Conservation (phyloP, 2,888 invertebrate species). For the Lacanobia oleracea region DNA sequence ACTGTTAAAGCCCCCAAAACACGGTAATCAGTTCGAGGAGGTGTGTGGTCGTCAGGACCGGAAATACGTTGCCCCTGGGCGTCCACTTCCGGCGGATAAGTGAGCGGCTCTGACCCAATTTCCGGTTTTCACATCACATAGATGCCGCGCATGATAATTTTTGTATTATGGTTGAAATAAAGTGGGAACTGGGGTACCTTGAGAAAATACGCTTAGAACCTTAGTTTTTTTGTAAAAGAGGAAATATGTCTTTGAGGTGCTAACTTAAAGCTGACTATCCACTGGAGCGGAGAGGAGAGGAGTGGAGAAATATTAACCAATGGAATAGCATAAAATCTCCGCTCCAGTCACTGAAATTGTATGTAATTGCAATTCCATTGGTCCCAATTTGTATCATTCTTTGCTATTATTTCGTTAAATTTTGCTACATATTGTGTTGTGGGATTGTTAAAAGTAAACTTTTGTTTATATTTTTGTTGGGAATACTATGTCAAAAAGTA, state of each 20-base stretch:
- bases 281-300: too few species aligned
- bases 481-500: too few species aligned
- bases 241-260: not conserved
- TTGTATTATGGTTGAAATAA: constrained; percentile 60
- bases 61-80: constrained; percentile 86
- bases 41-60: constrained; percentile 84
- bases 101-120: constrained; percentile 86
- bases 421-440: too few species aligned
- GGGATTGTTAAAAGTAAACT: too few species aligned
- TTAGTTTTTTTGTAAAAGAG: not conserved
- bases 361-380: too few species aligned
- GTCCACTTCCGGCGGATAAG: constrained; percentile 85
- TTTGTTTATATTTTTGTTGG: too few species aligned
- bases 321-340: too few species aligned
- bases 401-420: too few species aligned
- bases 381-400: too few species aligned
- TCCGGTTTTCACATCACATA: constrained; percentile 87
- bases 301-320: too few species aligned
- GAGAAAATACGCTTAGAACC: not conserved
- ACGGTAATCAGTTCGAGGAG: constrained; percentile 72
- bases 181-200: constrained; percentile 17
- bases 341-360: too few species aligned
- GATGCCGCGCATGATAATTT: constrained; percentile 79
- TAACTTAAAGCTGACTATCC: too few species aligned
- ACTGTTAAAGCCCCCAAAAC: constrained; percentile 56